Evolutionary conservation across 1,140 invertebrate genomes (phyloP), one percentile per base, ranked within the genome.

Genomic region (Panagrolaimus sp.): DNA sequence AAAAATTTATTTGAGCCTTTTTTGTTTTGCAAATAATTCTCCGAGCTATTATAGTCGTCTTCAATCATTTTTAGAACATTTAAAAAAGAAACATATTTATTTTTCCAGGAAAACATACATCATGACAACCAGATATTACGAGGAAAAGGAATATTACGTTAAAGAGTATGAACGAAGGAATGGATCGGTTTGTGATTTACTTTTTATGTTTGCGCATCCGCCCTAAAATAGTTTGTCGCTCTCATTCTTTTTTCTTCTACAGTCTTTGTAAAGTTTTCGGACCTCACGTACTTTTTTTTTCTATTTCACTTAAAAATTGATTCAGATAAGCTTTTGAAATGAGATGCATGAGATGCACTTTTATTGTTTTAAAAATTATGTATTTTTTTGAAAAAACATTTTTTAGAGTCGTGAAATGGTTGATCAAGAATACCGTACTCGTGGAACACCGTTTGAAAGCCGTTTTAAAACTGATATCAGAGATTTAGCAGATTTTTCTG

Each of bases 91-190:
- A 38, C 31, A 38, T 38, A 4, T 38, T 38, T 38, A 38, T 38
- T 38, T 38, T 38, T 38, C 31, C 31, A 38, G 31, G 31, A 38
- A 38, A 57, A 27, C n/a, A 57, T 9, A n/a, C 20, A 57, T 20
- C 51, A 57, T 27, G 20, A 57, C 27, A 27, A 25, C 51, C 51
- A 57, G 51, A 27, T 57, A 57, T 27, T 57, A 57, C 51, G 51
- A 57, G 51, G 51, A 57, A 27, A 57, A 16, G n/a, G 20, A 57
- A 27, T 57, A 57, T 27, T 57, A 57, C 51, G 51, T 57, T 20
- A 57, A 57, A 57, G 51, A 57, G 51, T 57, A 57, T 27, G 51
- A 57, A 27, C 51, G 51, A 25, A 20, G 51, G 27, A 57, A 57
- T 27, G 51, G 51, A 57, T 57, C 27, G 51, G 51, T 57, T 57